Conservation (phyloP, 2,113 vertebrate genomes). For the Oryzias melastigma region DNA sequence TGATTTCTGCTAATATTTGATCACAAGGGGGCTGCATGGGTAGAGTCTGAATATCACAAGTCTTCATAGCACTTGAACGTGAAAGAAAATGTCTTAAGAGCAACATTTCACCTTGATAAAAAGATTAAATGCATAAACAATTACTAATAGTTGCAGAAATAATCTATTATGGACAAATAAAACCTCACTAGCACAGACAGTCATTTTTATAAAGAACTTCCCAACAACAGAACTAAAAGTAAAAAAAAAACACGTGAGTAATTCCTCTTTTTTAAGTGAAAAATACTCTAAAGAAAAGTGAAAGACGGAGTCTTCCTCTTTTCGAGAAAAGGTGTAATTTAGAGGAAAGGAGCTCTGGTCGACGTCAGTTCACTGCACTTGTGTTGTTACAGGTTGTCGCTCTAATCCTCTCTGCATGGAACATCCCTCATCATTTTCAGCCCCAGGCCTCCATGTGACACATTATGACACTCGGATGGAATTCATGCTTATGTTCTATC, state of each 20-base stretch:
- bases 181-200: neutral
- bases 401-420: constrained; percentile 15
- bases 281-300: constrained; percentile 34
- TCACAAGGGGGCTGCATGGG: no score
- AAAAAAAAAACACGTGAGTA: constrained; percentile 14
- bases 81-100: neutral
- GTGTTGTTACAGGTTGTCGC: constrained; percentile 27
- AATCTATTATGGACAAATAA: neutral
- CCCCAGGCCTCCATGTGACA: constrained; percentile 28
- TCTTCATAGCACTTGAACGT: no score
- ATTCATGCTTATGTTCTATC: constrained; percentile 10
- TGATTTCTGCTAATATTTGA: no score
- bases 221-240: constrained; percentile 2
- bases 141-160: neutral
- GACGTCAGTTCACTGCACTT: constrained; percentile 26
- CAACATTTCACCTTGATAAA: neutral
- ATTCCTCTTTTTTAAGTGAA: constrained; percentile 41
- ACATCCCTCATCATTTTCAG: constrained; percentile 35
- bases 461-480: constrained; percentile 14
- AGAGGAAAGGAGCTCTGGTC: constrained; percentile 30
- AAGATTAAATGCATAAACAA: neutral
- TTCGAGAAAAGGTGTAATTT: constrained; percentile 25
- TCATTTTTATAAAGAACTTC: neutral
- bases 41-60: neutral
- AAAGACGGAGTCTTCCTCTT: constrained; percentile 55